These are phyloP conservation scores for Atractosteus spatula DNA, from an alignment of 2,113 vertebrate genomes.

Conservation along the genomic window DNA sequence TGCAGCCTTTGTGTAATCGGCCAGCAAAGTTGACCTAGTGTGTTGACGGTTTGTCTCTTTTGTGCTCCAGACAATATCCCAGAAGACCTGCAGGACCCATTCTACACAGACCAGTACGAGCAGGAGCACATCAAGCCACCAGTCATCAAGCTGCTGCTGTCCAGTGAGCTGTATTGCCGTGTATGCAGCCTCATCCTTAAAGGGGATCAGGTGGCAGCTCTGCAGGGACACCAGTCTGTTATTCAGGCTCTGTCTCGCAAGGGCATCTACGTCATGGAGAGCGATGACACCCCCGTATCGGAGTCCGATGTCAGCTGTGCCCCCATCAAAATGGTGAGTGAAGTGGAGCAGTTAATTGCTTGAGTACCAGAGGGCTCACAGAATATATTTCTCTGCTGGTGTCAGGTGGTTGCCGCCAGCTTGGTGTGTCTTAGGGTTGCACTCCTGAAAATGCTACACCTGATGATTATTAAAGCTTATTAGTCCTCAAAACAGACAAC, in stretches of 20 bases:
- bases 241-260: slow-evolving; percentile 85
- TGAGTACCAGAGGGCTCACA: too few relatives aligned
- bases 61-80: slow-evolving; percentile 80
- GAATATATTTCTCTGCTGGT: too few relatives aligned
- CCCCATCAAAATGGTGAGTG: slow-evolving; percentile 92
- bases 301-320: slow-evolving; percentile 76
- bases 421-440: not conserved
- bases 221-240: slow-evolving; percentile 84
- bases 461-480: too few relatives aligned
- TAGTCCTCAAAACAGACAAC: too few relatives aligned
- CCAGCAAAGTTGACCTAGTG: too few relatives aligned
- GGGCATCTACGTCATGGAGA: slow-evolving; percentile 89
- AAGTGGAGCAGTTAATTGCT: not conserved
- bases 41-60: not conserved
- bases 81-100: slow-evolving; percentile 84
- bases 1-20: too few relatives aligned
- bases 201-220: slow-evolving; percentile 76
- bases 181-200: slow-evolving; percentile 87
- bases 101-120: slow-evolving; percentile 92
- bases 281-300: slow-evolving; percentile 77
- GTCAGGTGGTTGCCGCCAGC: too few relatives aligned
- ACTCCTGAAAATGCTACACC: not conserved
- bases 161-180: slow-evolving; percentile 85
- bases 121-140: slow-evolving; percentile 95
- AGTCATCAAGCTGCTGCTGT: slow-evolving; percentile 80